Conservation (phyloP, 2,888 invertebrate genomes). For the Cotesia congregata region DNA sequence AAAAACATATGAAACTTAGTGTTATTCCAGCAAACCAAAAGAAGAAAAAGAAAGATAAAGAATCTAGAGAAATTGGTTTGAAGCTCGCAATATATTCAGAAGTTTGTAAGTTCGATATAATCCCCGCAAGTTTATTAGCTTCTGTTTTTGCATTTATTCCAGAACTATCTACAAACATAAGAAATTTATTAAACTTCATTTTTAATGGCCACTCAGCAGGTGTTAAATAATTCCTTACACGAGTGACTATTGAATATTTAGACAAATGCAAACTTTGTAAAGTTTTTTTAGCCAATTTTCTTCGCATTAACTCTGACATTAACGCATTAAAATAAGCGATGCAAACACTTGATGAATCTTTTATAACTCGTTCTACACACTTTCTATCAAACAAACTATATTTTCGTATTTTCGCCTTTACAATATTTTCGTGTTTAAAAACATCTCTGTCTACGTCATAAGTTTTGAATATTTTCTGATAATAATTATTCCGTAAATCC, state of each 20-base stretch:
- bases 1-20: no score
- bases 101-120: not conserved
- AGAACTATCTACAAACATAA: not conserved
- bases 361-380: no score
- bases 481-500: not conserved
- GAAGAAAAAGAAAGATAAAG: not conserved
- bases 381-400: no score
- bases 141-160: not conserved
- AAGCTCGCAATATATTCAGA: not conserved
- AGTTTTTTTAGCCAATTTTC: no score
- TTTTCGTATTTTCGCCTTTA: no score
- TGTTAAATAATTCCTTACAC: not conserved
- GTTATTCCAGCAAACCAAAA: not conserved
- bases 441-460: not conserved
- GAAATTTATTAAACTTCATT: not conserved
- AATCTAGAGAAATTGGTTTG: not conserved
- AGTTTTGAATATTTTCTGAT: not conserved
- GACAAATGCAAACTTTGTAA: no score
- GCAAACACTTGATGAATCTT: no score
- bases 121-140: not conserved
- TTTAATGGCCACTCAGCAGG: not conserved
- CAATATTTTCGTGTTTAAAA: not conserved
- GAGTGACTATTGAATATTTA: no score
- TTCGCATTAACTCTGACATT: no score
- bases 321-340: no score